phyloP scores from a whole-genome alignment of 2,888 invertebrate genomes.

The Epistrophe eligans region DNA sequence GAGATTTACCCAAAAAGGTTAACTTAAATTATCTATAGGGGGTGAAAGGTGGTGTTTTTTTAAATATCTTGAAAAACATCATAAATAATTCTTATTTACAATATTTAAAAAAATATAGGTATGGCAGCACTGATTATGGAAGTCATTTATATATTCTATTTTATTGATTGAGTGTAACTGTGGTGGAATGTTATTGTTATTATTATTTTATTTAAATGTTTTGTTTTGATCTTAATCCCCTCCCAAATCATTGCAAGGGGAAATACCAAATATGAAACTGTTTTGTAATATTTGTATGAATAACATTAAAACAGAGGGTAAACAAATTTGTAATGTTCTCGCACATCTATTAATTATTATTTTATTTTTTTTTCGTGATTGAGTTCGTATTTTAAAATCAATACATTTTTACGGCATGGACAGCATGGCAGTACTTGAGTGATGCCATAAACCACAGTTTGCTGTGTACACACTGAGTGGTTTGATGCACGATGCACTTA shows the following conservation, averaged over 20 bases:
- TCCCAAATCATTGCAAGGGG: background rate
- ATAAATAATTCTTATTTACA: too few relatives aligned
- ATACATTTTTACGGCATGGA: background rate
- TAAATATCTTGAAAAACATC: too few relatives aligned
- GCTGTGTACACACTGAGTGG: background rate
- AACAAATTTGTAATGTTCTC: background rate
- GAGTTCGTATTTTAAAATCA: background rate
- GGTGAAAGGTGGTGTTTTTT: too few relatives aligned
- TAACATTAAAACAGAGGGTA: background rate
- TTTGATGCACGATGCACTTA: background rate
- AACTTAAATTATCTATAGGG: too few relatives aligned
- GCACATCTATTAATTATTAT: background rate
- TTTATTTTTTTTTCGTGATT: background rate
- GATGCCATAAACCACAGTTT: background rate
- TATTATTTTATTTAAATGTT: background rate
- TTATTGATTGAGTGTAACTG: background rate
- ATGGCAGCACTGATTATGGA: constrained; percentile 1
- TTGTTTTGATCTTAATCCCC: background rate
- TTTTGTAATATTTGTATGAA: background rate
- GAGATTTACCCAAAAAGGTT: too few relatives aligned
- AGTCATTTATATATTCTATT: background rate
- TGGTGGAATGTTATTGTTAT: background rate
- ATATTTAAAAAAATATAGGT: background rate
- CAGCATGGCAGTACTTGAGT: background rate
- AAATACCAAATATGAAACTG: background rate